Base-by-base conservation (phyloP, 2,888 invertebrate genomes). In the Sussaba pulchella region DNA sequence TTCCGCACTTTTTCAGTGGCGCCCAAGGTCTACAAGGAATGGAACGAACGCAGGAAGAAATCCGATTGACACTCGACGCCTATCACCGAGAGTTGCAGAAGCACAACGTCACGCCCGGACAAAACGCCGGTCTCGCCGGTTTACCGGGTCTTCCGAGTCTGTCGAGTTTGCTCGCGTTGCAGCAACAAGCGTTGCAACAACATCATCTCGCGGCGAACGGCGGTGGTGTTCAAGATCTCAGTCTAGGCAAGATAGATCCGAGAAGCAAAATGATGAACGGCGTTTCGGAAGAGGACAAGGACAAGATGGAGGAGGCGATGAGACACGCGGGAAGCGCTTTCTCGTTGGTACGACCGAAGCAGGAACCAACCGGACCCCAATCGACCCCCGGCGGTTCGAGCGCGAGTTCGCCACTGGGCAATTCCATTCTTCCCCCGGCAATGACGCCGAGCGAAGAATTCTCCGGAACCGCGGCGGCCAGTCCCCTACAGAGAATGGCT, bases 401-500 rank as follows among this genome's bases (percentile, higher is more conserved):
- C 1, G 96, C 97, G 0, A 96, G 97, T 85, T 97, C 97, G 87
- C 97, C 97, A 0, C 93, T 97, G 31, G 96, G 97, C 63, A 97
- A 97, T 91, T 95, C 97, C 47, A 97, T 97, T 87, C 93, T 98
- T 85, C 97, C 97, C 59, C 97, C 97, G 0, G 97, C 96, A 47
- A 95, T 96, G 93, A 96, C 96, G 54, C 96, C 96, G 36, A 95
- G 94, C 86, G 96, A 97, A 77, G 97, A 97, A 89, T 97, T 97
- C 88, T 94, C 95, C 69, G 94, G 94, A 82, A 95, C 96, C 2
- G 96, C 97, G 0, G 97, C 98, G 9, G 98, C 98, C 21, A 98
- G 98, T 90, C 99, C 99, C 0, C 93, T 99, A 67, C 99, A 99
- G 92, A 94, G 99, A 89, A 99, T 99, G 99, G 99, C 99, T 81